Evolutionary conservation across 2,888 invertebrate species (phyloP).

Genomic region (Tortricodes alternella): DNA sequence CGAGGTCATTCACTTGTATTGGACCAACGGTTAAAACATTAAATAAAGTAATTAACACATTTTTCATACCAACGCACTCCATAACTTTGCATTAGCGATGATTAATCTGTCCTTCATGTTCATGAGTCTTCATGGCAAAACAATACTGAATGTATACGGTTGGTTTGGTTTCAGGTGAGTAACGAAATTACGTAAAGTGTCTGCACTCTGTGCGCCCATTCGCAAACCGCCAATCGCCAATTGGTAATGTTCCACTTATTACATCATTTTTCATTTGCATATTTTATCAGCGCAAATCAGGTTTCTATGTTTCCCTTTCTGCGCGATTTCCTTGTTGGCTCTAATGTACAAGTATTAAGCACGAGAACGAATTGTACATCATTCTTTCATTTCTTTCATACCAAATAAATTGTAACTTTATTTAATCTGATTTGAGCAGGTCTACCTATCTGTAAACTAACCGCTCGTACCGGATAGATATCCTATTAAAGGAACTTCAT

Average conservation of each 20-base stretch:
- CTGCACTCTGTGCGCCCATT: conserved; percentile 33
- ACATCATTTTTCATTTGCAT: conserved; percentile 35
- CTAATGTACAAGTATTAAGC: background rate
- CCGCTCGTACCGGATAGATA: conserved; percentile 7
- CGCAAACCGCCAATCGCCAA: conserved; percentile 38
- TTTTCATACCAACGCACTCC: background rate
- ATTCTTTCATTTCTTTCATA: background rate
- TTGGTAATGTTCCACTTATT: conserved; percentile 45
- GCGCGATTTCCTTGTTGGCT: conserved; percentile 19
- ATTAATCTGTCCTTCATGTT: conserved; percentile 5
- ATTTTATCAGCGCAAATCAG: conserved; percentile 22
- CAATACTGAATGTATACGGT: conserved; percentile 37
- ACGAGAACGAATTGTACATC: background rate
- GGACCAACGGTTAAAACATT: conserved; percentile 7
- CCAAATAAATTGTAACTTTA: background rate
- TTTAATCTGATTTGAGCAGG: background rate
- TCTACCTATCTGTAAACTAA: conserved; percentile 8
- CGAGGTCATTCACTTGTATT: conserved; percentile 66
- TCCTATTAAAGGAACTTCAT: conserved; percentile 9
- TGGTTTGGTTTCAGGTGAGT: conserved; percentile 61
- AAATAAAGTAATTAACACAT: conserved; percentile 6
- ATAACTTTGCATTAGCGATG: background rate
- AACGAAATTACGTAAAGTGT: conserved; percentile 50
- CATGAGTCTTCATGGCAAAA: conserved; percentile 7
- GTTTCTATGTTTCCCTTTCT: conserved; percentile 17